Evolutionary conservation across 2,888 invertebrate species (phyloP), one percentile per base, ranked within the genome.

Genomic region (Idaea biselata): DNA sequence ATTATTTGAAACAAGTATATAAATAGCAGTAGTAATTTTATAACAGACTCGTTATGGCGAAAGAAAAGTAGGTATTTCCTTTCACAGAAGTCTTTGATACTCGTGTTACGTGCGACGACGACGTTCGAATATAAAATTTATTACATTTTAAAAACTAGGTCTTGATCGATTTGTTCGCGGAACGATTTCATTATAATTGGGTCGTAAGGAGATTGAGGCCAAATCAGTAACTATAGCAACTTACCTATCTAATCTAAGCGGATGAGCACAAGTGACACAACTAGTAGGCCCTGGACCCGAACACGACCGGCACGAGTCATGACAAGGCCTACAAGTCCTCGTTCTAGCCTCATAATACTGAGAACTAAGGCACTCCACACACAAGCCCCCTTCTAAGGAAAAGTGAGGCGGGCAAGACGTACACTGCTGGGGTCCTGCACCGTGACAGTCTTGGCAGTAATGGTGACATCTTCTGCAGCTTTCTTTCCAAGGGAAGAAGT

Each of bases 401-500:
- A 95, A 95, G 77, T 95, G 95, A 11, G 94, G 91, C 2, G 95
- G 95, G 73, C 96, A 96, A 0, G 96, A 95, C 0, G 95, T 95
- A 76, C 96, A 96, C 62, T 95, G 93, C 75, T 95, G 91, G 0
- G 96, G 96, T 0, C 96, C 96, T 65, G 96, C 95, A 11, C 97
- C 97, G 79, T 95, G 95, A 82, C 98, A 98, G 77, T 97, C 97
- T 77, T 95, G 95, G 83, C 98, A 98, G 74, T 96, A 96, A 80
- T 97, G 96, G 88, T 97, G 97, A 86, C 98, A 98, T 78, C 96
- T 96, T 73, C 96, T 95, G 81, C 98, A 98, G 60, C 96, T 96
- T 70, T 95, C 96, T 73, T 95, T 94, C 71, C 96, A 96, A 71
- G 96, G 95, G 82, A 96, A 97, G 84, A 96, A 97, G 64, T 97